Evolutionary conservation across 1,140 invertebrate genomes (phyloP), one percentile per base, ranked within the genome.

Genomic region (Philotrypesis tridentata): DNA sequence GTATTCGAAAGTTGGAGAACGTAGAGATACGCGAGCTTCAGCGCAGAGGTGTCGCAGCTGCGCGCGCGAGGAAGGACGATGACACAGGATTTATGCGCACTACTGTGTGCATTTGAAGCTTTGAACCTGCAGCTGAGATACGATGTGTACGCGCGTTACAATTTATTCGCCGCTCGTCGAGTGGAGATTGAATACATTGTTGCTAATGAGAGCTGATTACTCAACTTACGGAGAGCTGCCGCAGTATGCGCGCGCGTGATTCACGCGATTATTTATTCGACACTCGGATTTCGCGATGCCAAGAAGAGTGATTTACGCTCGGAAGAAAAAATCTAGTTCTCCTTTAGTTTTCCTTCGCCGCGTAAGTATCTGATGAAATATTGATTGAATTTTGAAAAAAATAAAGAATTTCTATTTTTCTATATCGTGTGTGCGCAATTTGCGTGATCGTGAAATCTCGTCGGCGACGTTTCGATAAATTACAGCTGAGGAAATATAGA

Each of bases 191-290:
- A 14, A 23, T n/a, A 74, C 21, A 14, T 27, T 55, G 25, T 31
- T 27, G 40, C 43, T 60, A 60, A 60, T 60, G 27, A 74, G 31
- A 74, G 21, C 55, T 9, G 27, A 60, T 74, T 60, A 74, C 60
- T 74, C 12, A 31, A 55, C 31, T 74, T 60, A 74, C 21, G 0
- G n/a, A 17, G 17, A 60, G 27, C n/a, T 21, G 8, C 1, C 14
- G n/a, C n/a, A n/a, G n/a, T n/a, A n/a, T n/a, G n/a, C n/a, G n/a
- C n/a, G n/a, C n/a, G n/a, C n/a, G 48, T 60, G 43, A 31, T 31
- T 74, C 72, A 60, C 5, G 27, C 11, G n/a, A 14, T 31, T 21
- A 17, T 55, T 21, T 48, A 48, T 48, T n/a, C n/a, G n/a, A n/a
- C n/a, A n/a, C n/a, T n/a, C 43, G 43, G 17, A 48, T 14, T 14